Evolutionary conservation across 2,113 vertebrate species (phyloP).

Genomic region (Meriones unguiculatus): DNA sequence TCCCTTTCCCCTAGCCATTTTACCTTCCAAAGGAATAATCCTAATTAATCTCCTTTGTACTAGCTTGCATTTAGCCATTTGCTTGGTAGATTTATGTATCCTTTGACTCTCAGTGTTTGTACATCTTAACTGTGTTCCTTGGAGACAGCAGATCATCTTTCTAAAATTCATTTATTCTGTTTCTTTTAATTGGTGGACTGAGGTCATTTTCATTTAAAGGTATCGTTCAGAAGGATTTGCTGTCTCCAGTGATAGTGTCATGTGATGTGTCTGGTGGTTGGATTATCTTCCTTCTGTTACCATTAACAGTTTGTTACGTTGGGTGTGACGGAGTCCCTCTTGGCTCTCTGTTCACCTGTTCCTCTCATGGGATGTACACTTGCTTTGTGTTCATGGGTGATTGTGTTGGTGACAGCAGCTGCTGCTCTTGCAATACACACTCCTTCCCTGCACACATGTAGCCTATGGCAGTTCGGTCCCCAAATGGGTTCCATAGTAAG

Average conservation of each 20-base stretch:
- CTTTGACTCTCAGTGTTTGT: neutral
- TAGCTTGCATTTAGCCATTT: no score
- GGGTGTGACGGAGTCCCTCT: neutral
- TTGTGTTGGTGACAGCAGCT: no score
- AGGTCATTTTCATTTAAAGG: neutral
- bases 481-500: no score
- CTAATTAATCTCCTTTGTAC: neutral
- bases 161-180: neutral
- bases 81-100: neutral
- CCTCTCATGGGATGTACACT: neutral
- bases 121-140: neutral
- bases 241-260: neutral
- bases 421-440: neutral
- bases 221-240: neutral
- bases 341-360: neutral
- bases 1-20: neutral
- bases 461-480: no score
- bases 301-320: neutral
- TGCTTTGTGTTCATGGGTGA: neutral
- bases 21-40: neutral
- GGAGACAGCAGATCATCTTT: neutral
- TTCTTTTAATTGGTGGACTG: neutral
- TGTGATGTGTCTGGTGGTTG: no score
- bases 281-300: neutral
- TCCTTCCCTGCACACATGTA: no score